Evolutionary conservation across 2,888 invertebrate genomes (phyloP).

Genomic region (Eupithecia subumbrata): DNA sequence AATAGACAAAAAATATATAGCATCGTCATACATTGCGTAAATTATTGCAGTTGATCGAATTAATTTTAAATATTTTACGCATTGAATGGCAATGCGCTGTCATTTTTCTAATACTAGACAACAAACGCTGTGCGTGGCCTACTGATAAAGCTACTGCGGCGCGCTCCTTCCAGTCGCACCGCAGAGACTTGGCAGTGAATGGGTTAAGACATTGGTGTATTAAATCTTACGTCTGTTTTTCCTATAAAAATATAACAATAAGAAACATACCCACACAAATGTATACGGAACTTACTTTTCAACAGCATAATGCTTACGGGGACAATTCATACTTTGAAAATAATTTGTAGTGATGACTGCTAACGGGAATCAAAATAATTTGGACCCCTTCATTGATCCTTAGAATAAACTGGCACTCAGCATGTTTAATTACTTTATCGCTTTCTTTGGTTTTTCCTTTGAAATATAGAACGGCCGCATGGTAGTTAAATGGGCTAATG

Average conservation of each 20-base stretch:
- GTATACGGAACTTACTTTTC: not conserved
- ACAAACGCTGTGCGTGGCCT: too few relatives aligned
- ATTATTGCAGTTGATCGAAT: too few relatives aligned
- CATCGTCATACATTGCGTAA: too few relatives aligned
- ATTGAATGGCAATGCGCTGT: too few relatives aligned
- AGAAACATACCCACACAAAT: not conserved
- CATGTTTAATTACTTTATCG: slow-evolving; percentile 73
- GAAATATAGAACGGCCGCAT: slow-evolving; percentile 79
- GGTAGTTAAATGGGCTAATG: slow-evolving; percentile 83
- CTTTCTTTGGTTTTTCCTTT: slow-evolving; percentile 73
- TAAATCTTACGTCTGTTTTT: not conserved
- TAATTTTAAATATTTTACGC: too few relatives aligned
- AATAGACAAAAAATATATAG: too few relatives aligned
- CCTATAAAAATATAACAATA: not conserved
- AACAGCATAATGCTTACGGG: not conserved
- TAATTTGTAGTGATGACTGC: slow-evolving; percentile 25
- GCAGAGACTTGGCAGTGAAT: too few relatives aligned
- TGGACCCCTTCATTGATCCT: slow-evolving; percentile 16
- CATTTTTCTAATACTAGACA: too few relatives aligned
- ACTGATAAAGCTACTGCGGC: too few relatives aligned
- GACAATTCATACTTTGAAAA: slow-evolving; percentile 13
- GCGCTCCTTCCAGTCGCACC: too few relatives aligned
- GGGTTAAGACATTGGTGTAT: not conserved
- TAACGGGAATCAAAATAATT: not conserved
- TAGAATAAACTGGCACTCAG: slow-evolving; percentile 48